Evolutionary conservation across 1,140 invertebrate genomes (phyloP), one percentile per base, ranked within the genome.

Genomic region (Nasonia vitripennis): DNA sequence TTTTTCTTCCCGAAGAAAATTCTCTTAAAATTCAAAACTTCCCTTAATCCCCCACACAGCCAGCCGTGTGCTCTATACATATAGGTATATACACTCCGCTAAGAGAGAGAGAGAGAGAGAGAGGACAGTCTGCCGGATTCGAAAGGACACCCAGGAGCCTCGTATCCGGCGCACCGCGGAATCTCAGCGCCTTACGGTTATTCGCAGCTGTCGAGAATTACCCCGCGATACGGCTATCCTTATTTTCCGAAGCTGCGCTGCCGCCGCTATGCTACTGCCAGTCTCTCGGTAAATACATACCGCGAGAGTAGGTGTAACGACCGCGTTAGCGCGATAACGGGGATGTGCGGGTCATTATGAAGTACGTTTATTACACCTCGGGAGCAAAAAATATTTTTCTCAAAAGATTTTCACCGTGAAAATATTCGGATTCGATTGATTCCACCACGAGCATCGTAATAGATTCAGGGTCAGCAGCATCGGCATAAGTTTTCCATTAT

Each of bases 401-500:
- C 9, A 37, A 37, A 37, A 37, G 34, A 37, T 37, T 37, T 37
- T 6, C 34, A 37, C 34, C 4, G 3, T 6, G 34, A 11, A 71
- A 71, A n/a, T 4, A n/a, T 37, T 37, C 5, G 12, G 20, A 27
- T 31, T 71, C 37, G 55, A 51, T 78, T 83, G 82, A 77, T 83
- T 78, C 81, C 71, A 82, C 84, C 85, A 88, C 83, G 80, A 85
- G 34, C 83, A 4, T n/a, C 89, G 89, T 91, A 90, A 92, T 91
- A 89, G 89, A 91, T 86, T 83, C 48, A 7, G 17, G 81, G 81
- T 75, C 51, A 82, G 68, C 51, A 82, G 68, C n/a, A 48, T 91
- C 90, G 86, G 89, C 90, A 92, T 91, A 91, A 92, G 87, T 90
- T 91, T 92, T 92, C 91, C 90, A 92, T 92, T 91, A 92, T 62